Conservation (phyloP, 1,140 invertebrate genomes). For the Sarcophaga bullata region DNA sequence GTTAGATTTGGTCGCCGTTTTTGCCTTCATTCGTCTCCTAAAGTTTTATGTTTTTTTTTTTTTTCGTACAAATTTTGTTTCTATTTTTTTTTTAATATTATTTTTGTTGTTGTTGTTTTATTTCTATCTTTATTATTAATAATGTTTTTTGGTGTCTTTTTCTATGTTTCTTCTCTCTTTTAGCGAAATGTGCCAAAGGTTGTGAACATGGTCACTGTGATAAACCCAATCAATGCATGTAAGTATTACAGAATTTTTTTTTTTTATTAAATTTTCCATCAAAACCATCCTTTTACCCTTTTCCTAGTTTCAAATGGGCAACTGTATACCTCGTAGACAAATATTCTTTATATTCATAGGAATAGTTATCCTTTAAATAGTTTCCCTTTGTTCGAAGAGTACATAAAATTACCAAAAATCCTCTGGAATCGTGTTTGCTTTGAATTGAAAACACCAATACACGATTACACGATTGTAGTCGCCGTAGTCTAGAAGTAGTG, state of each 20-base stretch:
- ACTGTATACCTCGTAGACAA: too few species aligned
- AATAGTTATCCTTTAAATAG: too few species aligned
- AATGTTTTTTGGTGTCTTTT: conserved; percentile 48
- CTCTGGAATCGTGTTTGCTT: too few species aligned
- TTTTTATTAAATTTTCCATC: background rate
- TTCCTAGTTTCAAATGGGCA: too few species aligned
- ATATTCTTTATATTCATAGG: too few species aligned
- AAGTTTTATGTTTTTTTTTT: conserved; percentile 17
- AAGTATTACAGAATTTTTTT: conserved; percentile 70
- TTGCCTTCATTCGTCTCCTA: background rate
- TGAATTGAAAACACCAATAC: too few species aligned
- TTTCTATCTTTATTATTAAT: conserved; percentile 14
- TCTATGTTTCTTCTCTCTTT: conserved; percentile 74
- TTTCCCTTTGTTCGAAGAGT: too few species aligned
- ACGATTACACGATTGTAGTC: too few species aligned
- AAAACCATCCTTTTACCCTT: too few species aligned
- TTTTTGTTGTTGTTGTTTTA: background rate
- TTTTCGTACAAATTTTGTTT: background rate
- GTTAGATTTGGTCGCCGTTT: background rate
- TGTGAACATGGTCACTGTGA: conserved; percentile 94
- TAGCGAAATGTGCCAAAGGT: conserved; percentile 90
- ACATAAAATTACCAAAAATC: too few species aligned
- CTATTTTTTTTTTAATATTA: too few species aligned
- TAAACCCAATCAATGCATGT: conserved; percentile 94
- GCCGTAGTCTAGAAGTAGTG: too few species aligned